These are phyloP conservation scores for Nothocercus julius DNA, from an alignment of 2,113 vertebrate genomes.

Conservation along the genomic window DNA sequence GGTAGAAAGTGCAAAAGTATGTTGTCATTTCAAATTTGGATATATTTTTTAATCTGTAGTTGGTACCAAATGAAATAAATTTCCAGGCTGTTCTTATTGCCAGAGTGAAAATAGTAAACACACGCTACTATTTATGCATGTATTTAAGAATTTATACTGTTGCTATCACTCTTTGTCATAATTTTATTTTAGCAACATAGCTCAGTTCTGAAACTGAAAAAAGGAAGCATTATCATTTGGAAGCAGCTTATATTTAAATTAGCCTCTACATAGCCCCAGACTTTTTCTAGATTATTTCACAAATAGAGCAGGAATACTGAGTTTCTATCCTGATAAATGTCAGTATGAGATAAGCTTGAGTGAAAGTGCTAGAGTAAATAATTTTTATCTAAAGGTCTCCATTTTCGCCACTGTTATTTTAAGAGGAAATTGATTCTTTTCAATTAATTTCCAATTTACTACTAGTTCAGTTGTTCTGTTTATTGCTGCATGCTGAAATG, in stretches of 20 bases:
- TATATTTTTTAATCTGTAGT: neutral
- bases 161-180: neutral
- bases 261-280: neutral
- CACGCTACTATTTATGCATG: neutral
- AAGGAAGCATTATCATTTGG: neutral
- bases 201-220: neutral
- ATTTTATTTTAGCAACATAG: neutral
- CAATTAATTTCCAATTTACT: neutral
- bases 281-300: neutral
- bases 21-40: neutral
- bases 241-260: neutral
- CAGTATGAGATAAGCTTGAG: neutral
- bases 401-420: neutral
- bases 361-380: neutral
- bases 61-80: neutral
- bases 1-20: neutral
- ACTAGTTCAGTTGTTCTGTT: neutral
- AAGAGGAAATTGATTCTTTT: neutral
- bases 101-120: neutral
- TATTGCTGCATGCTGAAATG: neutral
- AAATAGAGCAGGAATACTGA: neutral
- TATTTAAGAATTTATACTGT: neutral
- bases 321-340: neutral
- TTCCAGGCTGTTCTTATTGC: neutral
- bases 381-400: neutral